Percentiles rank a stretch among this genome's conserved stretches.
phyloP scores from a whole-genome alignment of 2,888 invertebrate genomes.

The Zhengitettix transpicula region DNA sequence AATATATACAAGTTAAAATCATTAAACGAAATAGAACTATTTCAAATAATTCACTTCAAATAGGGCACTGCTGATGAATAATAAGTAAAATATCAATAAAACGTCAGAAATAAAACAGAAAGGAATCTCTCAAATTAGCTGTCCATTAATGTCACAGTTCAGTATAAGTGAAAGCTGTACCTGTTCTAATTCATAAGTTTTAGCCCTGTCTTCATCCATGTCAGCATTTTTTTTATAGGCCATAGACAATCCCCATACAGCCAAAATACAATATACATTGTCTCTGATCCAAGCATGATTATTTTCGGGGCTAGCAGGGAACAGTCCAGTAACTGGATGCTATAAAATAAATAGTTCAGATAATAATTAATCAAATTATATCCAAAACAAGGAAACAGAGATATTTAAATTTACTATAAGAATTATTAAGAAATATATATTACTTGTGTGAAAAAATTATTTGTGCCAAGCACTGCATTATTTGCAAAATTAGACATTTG shows the following conservation, averaged over 20 bases:
- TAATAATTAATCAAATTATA: neutral
- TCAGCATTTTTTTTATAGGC: constrained; percentile 98
- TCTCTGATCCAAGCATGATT: constrained; percentile 98
- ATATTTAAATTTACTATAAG: neutral
- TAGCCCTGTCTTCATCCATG: constrained; percentile 94
- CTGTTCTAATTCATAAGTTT: constrained; percentile 91
- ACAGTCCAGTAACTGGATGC: constrained; percentile 92
- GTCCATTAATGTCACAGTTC: no score
- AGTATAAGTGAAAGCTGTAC: constrained; percentile 18
- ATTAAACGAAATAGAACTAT: no score
- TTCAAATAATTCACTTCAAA: no score
- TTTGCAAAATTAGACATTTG: no score
- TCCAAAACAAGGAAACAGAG: neutral
- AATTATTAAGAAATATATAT: neutral
- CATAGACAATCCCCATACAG: constrained; percentile 96
- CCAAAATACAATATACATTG: constrained; percentile 91
- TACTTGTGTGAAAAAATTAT: no score
- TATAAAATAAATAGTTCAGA: constrained; percentile 27
- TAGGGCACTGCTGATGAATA: no score
- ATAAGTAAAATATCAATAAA: no score
- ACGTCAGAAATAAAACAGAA: no score
- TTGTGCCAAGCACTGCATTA: no score
- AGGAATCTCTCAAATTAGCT: no score
- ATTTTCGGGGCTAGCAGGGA: constrained; percentile 75
- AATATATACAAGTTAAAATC: no score